Base-by-base conservation (phyloP, 2,113 vertebrate genomes). In the Myotis lucifugus region DNA sequence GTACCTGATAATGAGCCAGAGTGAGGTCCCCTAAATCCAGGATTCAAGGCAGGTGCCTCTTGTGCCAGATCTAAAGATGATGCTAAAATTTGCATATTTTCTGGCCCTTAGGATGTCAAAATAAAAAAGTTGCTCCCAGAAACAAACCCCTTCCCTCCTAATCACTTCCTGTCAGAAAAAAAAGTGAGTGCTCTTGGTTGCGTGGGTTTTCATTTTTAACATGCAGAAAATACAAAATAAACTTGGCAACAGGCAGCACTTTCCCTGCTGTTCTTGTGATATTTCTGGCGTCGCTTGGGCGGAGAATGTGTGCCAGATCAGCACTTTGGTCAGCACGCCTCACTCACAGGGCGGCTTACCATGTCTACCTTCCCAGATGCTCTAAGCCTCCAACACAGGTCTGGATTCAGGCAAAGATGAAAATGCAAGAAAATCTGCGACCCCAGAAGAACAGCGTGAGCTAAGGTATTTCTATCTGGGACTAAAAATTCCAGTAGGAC, bases 191-290 rank as follows among this genome's bases (percentile, higher is more conserved):
- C 32, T 90, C 77, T 87, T 78, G 25, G 40, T 90, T 95, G 69
- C 0, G 8, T 94, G 91, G 81, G 77, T 82, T 89, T 96, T 96
- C 93, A 92, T 94, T 96, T 97, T 88, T 95, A 92, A 97, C 77
- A 78, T 76, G 81, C 88, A 94, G 76, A 92, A 96, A 95, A 96
- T 69, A 96, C 85, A 92, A 94, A 96, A 95, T 96, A 92, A 92
- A 95, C 85, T 88, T 96, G 85, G 88, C 91, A 95, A 73, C 15
- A 69, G 77, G 64, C 88, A 94, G 96, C 73, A 61, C 77, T 94
- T 83, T 37, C 66, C 85, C 88, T 96, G 96, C 94, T 97, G 91
- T 87, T 94, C 78, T 32, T 97, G 67, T 17, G 78, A 78, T 96
- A 95, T 94, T 96, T 96, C 72, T 92, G 83, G 88, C 61, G 21